Base-by-base conservation (phyloP, 2,113 vertebrate genomes). In the Sphaerodactylus townsendi region DNA sequence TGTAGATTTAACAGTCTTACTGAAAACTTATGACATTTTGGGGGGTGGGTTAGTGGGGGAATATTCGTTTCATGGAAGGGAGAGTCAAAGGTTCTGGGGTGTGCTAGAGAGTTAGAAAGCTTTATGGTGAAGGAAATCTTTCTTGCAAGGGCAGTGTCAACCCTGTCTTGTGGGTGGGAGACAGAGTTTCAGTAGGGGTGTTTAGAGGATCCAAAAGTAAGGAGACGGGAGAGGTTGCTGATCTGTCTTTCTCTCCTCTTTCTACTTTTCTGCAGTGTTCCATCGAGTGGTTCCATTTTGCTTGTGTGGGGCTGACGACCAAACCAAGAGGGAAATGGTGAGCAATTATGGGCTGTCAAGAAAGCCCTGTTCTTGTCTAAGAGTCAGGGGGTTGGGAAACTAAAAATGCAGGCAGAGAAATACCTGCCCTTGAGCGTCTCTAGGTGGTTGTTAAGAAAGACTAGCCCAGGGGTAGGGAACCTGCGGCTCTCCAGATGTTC, bases 201-300 rank as follows among this genome's bases (percentile, higher is more conserved):
- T 13, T 28, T 14, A 28, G 41, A 37, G n/a, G 59, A 77, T 5
- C 35, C 4, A 23, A 59, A 35, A 46, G 15, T 19, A 28, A 39
- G 33, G 50, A 56, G 48, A 19, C 17, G 5, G n/a, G 19, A 14
- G 53, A 23, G 11, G 13, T 77, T 11, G 37, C 44, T 76, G 15
- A 83, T 28, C 33, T 48, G n/a, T 30, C 23, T 75, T 19, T 83
- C 2, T 75, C 14, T 76, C 35, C 39, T 81, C 33, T 84, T 56
- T 68, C 7, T 64, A 28, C 15, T 39, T 41, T 64, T 48, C 41
- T 56, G 79, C 94, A 99, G 99, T 99, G 99, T 93, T 99, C 99
- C 92, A 99, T 99, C 41, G 99, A 99, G 92, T 99, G 99, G 99
- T 99, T 99, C 95, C 99, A 99, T 95, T 99, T 99, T 92, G 97